Percentiles rank a stretch among this genome's conserved stretches.
Evolutionary conservation across 2,888 invertebrate species (phyloP).

Genomic region (Stenodera caucasica): DNA sequence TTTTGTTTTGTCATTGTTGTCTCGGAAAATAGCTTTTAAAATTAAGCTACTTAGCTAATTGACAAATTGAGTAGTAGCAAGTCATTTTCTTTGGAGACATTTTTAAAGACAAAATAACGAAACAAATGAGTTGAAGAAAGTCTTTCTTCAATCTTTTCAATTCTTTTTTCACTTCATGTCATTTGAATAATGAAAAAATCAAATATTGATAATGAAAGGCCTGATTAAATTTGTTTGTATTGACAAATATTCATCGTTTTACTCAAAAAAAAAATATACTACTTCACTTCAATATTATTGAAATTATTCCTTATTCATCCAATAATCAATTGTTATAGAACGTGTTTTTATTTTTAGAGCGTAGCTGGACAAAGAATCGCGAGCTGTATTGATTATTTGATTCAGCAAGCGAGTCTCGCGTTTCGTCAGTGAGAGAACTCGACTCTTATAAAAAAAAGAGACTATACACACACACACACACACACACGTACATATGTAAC

Average conservation of each 20-base stretch:
- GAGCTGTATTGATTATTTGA: constrained; percentile 33
- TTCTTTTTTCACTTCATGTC: too few species aligned
- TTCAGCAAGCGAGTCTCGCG: constrained; percentile 21
- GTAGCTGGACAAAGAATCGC: constrained; percentile 30
- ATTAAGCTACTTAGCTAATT: constrained; percentile 7
- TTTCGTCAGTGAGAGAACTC: constrained; percentile 17
- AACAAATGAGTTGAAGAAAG: background rate
- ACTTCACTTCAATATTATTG: too few species aligned
- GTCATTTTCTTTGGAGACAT: background rate
- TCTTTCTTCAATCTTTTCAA: background rate
- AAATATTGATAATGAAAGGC: too few species aligned
- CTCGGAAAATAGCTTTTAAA: constrained; percentile 8
- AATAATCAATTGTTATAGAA: constrained; percentile 17
- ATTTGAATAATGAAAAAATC: too few species aligned
- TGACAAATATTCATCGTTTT: too few species aligned
- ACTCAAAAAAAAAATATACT: too few species aligned
- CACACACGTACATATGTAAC: background rate
- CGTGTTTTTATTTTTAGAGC: constrained; percentile 13
- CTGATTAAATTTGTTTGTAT: too few species aligned
- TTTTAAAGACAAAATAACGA: background rate
- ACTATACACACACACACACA: background rate
- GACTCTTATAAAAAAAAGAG: too few species aligned
- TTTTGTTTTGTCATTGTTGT: constrained; percentile 12
- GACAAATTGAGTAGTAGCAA: background rate
- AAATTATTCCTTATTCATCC: too few species aligned